Evolutionary conservation across 2,888 invertebrate genomes (phyloP), one percentile per base, ranked within the genome.

Genomic region (Coecobrya sp.): DNA sequence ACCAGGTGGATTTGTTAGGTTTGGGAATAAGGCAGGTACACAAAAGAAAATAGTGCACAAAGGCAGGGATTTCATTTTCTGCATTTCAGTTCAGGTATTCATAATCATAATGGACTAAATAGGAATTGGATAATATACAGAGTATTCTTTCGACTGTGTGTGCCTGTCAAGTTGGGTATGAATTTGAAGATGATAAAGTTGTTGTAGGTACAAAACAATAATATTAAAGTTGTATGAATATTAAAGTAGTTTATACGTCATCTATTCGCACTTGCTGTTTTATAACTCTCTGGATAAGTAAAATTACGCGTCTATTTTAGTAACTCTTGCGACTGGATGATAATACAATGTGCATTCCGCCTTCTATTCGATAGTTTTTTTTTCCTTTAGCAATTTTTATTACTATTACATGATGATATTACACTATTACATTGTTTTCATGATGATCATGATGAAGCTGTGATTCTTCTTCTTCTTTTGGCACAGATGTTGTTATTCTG

Each of bases 101-200:
- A 59, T 5, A n/a, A 65, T 65, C 19, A 59, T 5, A n/a, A 65
- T 65, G 65, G 65, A 1, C 1, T 27, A 22, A 1, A 65, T 25
- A 25, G 13, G 13, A 65, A 27, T 65, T 65, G 65, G 8, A 62
- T 22, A 2, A 22, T 3, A 2, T 11, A 65, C 8, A 1, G 16
- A 2, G 0, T 22, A 10, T 65, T 65, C 25, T 11, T 25, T 25
- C 5, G 19, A 10, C 45, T 36, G n/a, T 11, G 19, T 76, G 13
- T 25, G 49, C 27, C 79, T 79, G 52, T 52, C 79, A 79, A 49
- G 52, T 79, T 79, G 1, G 27, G 16, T 1, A 79, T 16, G 52
- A 79, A 79, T 16, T 25, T 52, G 79, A 79, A 45, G 52, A 55
- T 55, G 27, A 55, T 79, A 79, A 52, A 79, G 79, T 79, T 76